Conservation (phyloP, 2,113 vertebrate genomes). For the Nibea coibor region DNA sequence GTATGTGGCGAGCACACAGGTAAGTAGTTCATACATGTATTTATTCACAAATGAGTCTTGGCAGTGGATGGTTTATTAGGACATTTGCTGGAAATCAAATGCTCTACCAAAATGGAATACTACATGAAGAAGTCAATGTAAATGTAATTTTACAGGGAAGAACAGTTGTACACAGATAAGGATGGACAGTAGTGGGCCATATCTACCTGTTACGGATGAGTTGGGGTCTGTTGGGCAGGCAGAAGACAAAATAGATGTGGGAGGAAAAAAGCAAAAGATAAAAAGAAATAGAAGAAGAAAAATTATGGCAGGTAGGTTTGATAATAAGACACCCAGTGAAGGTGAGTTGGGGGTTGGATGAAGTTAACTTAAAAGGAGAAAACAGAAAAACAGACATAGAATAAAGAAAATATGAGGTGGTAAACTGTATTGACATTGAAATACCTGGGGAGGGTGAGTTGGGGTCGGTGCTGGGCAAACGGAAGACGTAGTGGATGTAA, state of each 20-base stretch:
- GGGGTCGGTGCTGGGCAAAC: constrained; percentile 93
- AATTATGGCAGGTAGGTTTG: constrained; percentile 59
- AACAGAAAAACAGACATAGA: constrained; percentile 39
- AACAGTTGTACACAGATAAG: constrained; percentile 4
- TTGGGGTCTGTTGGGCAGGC: constrained; percentile 71
- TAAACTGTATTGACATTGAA: background rate
- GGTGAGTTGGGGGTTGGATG: constrained; percentile 39
- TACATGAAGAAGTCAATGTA: background rate
- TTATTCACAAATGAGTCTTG: background rate
- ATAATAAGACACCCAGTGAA: constrained; percentile 36
- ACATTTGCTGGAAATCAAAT: constrained; percentile 5
- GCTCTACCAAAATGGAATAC: background rate
- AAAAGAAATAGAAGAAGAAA: constrained; percentile 62
- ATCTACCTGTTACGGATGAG: constrained; percentile 76
- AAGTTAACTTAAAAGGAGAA: constrained; percentile 51
- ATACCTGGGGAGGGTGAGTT: constrained; percentile 95
- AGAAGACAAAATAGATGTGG: constrained; percentile 67
- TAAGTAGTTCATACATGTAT: background rate
- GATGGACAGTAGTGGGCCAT: constrained; percentile 33
- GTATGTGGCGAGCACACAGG: background rate
- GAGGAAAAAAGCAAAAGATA: constrained; percentile 46
- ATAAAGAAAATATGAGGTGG: constrained; percentile 6
- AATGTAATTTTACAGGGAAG: background rate
- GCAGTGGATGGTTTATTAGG: constrained; percentile 13
- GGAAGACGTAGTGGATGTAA: constrained; percentile 97